Evolutionary conservation across 1,140 invertebrate species (phyloP), one percentile per base, ranked within the genome.

Genomic region (Reticulitermes speratus): DNA sequence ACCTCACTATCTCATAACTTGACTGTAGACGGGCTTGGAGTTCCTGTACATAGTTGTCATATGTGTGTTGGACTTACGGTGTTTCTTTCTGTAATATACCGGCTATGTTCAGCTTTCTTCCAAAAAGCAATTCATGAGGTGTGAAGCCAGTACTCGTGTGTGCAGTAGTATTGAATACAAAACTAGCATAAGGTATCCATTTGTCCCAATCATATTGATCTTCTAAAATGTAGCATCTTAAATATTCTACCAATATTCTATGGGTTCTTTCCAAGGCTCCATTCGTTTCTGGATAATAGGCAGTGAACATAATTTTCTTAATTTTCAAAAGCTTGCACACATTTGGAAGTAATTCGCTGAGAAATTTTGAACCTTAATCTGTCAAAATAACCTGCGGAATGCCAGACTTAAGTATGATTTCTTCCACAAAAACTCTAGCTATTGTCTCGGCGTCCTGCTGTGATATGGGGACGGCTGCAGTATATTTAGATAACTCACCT

Each of bases 211-310:
- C 86, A 30, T 8, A 87, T 84, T 88, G 85, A 32, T 89, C 55
- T 21, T 85, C 32, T 32, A 88, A 86, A 32, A 88, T 88, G 83
- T 88, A 91, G 87, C 89, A 88, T 88, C 89, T 89, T 75, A 91
- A 86, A 87, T 90, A 90, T 38, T 90, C 88, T 83, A 89, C 89
- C 86, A 90, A 82, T 16, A 89, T 88, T 55, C 59, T 82, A 87
- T 91, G 90, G 16, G 55, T 87, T 87, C 90, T 82, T 88, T 91
- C 90, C 84, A 90, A 65, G n/a, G 89, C 88, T 16, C 89, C 90
- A 83, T 91, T 90, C 23, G 87, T 88, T 88, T 90, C 88, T 81
- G 90, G 90, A 83, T 89, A 88, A 86, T 89, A 89, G 30, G 89
- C 86, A 11, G 89, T 88, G 3, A 89, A 89, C 32, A 87, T 85